Percentiles rank a stretch among this genome's conserved stretches.
phyloP scores from a whole-genome alignment of 92 coral and sea anemone genomes.

The Zoanthus gigantus region DNA sequence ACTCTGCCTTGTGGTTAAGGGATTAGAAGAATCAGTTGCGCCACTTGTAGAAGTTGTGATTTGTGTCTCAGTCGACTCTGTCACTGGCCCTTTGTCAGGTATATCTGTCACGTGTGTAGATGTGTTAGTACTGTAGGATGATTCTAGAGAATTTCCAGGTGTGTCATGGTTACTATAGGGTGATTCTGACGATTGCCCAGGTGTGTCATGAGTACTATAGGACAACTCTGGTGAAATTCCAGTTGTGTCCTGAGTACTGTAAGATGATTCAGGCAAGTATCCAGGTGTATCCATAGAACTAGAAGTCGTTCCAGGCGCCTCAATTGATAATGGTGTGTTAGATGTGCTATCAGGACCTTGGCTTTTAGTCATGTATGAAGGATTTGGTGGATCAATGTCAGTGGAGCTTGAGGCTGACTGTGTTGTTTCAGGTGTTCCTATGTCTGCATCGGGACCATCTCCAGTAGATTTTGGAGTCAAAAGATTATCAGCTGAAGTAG shows the following conservation, averaged over 20 bases:
- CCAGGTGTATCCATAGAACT: background rate
- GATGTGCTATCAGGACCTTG: slow-evolving; percentile 19
- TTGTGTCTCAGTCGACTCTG: background rate
- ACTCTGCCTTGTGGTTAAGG: background rate
- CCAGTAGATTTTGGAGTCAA: background rate
- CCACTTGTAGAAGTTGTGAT: background rate
- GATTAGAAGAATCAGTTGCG: background rate
- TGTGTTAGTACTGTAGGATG: background rate
- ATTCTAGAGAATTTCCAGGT: background rate
- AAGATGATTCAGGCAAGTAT: background rate
- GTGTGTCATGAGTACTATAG: background rate
- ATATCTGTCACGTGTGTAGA: background rate
- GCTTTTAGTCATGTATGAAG: background rate
- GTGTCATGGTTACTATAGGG: background rate
- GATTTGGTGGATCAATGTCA: background rate
- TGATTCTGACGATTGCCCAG: no score
- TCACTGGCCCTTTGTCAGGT: background rate
- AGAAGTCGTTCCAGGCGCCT: background rate
- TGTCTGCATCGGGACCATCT: background rate
- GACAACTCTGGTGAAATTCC: background rate
- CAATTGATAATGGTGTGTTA: background rate
- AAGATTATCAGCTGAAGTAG: background rate
- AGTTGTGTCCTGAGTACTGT: background rate
- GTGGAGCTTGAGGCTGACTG: background rate
- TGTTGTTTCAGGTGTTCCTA: background rate